Evolutionary conservation across 2,113 vertebrate species (phyloP), one percentile per base, ranked within the genome.

Genomic region (Glaucomys volans): DNA sequence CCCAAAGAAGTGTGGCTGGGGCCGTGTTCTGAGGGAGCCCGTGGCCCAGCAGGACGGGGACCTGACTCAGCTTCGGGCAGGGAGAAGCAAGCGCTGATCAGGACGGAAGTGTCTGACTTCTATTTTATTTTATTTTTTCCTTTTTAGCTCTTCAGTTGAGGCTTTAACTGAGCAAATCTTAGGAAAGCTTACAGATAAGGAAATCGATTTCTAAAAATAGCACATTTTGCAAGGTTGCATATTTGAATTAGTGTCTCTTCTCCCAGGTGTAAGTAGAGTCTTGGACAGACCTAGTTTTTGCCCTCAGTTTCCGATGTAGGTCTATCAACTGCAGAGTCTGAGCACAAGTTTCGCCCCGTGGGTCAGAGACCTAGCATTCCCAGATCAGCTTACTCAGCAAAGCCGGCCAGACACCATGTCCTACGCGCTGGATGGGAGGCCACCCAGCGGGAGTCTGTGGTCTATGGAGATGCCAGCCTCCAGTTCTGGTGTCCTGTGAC

Each of bases 371-470:
- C n/a, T 10, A 1, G 7, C 47, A 22, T 69, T 85, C 37, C 8
- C 86, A 76, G 37, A 9, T 24, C 0, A 52, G 24, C 52, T 71
- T 22, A 47, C 4, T 64, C 24, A 32, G 30, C 82, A 54, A 44
- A 64, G 8, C 8, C 35, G 71, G 81, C 1, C 24, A 37, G 5
- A 0, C 13, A 35, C 16, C 1, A 4, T 26, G 18, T 28, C 40
- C 57, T 54, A 3, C 32, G 4, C 0, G 1, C 20, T 5, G 18
- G 0, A 2, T 4, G 2, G 69, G 2, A 7, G 28, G 9, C 37
- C 52, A 4, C 0, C 0, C 1, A 1, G 5, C 30, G 32, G 10
- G 1, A 20, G 26, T 13, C 26, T 2, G 0, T 4, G 22, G 10
- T 10, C 76, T 4, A 0, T 5, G 11, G 26, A 5, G 2, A 4